phyloP scores from a whole-genome alignment of 2,888 invertebrate species.

The Ophion costatus region DNA sequence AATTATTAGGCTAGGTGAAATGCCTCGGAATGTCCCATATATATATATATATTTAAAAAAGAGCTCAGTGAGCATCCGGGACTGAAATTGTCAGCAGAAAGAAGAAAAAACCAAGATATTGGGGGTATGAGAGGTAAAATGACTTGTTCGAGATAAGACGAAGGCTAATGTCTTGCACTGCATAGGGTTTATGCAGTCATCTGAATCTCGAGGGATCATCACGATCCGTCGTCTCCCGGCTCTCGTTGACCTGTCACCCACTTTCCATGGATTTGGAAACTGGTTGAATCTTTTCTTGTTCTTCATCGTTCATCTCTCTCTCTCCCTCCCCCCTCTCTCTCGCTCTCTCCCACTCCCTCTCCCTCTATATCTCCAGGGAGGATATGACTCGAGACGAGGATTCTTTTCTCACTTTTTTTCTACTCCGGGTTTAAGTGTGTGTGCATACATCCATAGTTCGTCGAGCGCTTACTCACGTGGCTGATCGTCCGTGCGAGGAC shows the following conservation, averaged over 20 bases:
- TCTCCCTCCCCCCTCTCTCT: background rate
- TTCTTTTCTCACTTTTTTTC: slow-evolving; percentile 24
- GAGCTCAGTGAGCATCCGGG: slow-evolving; percentile 50
- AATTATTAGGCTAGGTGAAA: no score
- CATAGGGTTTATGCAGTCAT: slow-evolving; percentile 37
- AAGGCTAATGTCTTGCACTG: slow-evolving; percentile 24
- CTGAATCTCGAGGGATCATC: slow-evolving; percentile 42
- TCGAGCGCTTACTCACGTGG: slow-evolving; percentile 42
- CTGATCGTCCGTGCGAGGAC: slow-evolving; percentile 15
- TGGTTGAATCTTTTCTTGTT: slow-evolving; percentile 28
- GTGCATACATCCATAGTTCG: slow-evolving; percentile 32
- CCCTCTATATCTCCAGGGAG: background rate
- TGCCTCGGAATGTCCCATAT: no score
- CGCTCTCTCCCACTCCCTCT: background rate
- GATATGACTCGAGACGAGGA: slow-evolving; percentile 25
- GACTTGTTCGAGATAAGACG: slow-evolving; percentile 42
- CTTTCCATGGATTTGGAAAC: slow-evolving; percentile 54
- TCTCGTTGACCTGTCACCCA: slow-evolving; percentile 46
- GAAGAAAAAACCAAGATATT: slow-evolving; percentile 23
- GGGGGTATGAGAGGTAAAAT: slow-evolving; percentile 29
- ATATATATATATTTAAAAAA: background rate
- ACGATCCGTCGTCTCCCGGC: slow-evolving; percentile 41
- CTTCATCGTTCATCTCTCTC: background rate
- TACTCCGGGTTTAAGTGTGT: background rate
- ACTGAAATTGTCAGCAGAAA: slow-evolving; percentile 31